phyloP scores from a whole-genome alignment of 2,888 invertebrate genomes.

The Sepiola atlantica region DNA sequence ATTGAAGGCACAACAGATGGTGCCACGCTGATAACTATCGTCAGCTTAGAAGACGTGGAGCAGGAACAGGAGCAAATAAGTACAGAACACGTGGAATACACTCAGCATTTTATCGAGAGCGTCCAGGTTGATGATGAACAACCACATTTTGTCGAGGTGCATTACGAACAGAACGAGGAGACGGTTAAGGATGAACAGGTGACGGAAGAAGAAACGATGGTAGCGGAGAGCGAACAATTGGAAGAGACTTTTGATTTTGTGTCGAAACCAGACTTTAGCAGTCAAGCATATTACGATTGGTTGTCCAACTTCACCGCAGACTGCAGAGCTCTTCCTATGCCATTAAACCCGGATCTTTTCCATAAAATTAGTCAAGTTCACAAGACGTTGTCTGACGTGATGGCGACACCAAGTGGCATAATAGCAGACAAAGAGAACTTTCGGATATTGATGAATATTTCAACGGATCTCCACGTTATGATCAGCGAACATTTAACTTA shows the following conservation, averaged over 20 bases:
- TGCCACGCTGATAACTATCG: conserved; percentile 49
- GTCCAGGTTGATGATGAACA: conserved; percentile 47
- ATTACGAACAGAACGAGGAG: conserved; percentile 44
- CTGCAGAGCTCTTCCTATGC: conserved; percentile 68
- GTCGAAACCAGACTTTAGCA: conserved; percentile 68
- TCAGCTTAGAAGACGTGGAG: conserved; percentile 47
- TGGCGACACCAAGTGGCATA: conserved; percentile 70
- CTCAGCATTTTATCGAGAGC: conserved; percentile 50
- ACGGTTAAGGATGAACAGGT: conserved; percentile 49
- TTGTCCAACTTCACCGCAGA: conserved; percentile 69
- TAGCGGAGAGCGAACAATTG: not conserved
- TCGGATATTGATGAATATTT: conserved; percentile 69
- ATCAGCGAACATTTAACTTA: conserved; percentile 68
- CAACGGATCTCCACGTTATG: conserved; percentile 66
- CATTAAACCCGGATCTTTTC: conserved; percentile 66
- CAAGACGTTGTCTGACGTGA: conserved; percentile 70
- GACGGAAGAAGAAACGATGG: not conserved
- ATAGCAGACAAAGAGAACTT: conserved; percentile 70
- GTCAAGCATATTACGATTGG: conserved; percentile 73
- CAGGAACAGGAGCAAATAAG: conserved; percentile 39
- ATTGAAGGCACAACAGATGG: conserved; percentile 43
- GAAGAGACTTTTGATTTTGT: conserved; percentile 60
- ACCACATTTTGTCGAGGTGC: conserved; percentile 44
- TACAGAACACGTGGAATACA: conserved; percentile 34
- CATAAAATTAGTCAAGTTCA: conserved; percentile 72